Evolutionary conservation across 1,140 invertebrate genomes (phyloP).

Genomic region (Ooceraea biroi): DNA sequence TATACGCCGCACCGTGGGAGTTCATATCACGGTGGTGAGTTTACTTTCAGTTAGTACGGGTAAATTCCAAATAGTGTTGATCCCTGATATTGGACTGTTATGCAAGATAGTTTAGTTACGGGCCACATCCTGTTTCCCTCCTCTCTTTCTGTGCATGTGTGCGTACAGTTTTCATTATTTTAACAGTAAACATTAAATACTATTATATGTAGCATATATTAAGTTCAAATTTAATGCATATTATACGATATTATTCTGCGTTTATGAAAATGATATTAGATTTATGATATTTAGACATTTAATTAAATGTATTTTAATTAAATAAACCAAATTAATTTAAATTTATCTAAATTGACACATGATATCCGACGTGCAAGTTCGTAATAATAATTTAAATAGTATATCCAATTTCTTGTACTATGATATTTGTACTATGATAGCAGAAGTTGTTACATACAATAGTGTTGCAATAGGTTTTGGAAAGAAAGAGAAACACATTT

Average conservation of each 20-base stretch:
- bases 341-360: conserved; percentile 24
- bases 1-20: conserved; percentile 80
- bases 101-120: background rate
- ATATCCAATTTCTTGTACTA: background rate
- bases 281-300: conserved; percentile 33
- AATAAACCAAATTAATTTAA: conserved; percentile 37
- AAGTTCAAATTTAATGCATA: background rate
- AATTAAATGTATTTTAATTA: conserved; percentile 47
- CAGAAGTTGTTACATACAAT: background rate
- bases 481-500: too few species aligned
- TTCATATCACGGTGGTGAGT: conserved; percentile 84
- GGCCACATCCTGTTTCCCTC: too few species aligned
- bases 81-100: background rate
- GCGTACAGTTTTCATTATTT: background rate
- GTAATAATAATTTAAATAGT: conserved; percentile 28
- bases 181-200: conserved; percentile 21
- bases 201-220: background rate
- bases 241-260: background rate
- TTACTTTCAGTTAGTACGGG: conserved; percentile 15
- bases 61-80: background rate
- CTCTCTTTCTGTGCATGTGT: too few species aligned
- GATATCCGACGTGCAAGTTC: background rate
- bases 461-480: too few species aligned
- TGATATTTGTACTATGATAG: background rate
- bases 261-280: background rate